Percentiles rank a stretch among this genome's conserved stretches.
Conservation (phyloP, 2,797 vertebrate genomes). For the Oreonectes daqikongensis region DNA sequence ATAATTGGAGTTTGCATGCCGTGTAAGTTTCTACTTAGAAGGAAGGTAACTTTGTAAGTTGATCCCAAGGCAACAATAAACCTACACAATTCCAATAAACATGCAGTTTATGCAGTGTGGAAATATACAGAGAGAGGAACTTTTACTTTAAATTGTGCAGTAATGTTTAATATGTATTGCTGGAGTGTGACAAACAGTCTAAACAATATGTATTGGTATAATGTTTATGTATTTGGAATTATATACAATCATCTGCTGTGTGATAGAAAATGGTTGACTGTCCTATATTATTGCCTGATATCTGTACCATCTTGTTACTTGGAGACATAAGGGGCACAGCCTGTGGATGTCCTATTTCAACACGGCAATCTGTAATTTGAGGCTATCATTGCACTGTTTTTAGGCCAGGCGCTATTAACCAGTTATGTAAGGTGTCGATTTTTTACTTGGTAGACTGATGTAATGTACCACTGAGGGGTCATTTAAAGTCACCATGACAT, state of each 20-base stretch:
- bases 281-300: background rate
- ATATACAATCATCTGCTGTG: background rate
- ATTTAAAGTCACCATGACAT: too few relatives aligned
- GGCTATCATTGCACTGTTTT: background rate
- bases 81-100: constrained; percentile 14
- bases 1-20: constrained; percentile 3
- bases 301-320: constrained; percentile 7
- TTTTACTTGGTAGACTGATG: background rate
- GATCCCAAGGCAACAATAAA: constrained; percentile 19
- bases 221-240: constrained; percentile 3
- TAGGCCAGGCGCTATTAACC: background rate
- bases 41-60: constrained; percentile 12
- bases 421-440: background rate
- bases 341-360: background rate
- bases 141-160: constrained; percentile 4
- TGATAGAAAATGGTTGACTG: background rate
- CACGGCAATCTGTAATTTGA: background rate
- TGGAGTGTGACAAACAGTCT: constrained; percentile 3
- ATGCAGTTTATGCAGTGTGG: constrained; percentile 7
- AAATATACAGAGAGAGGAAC: background rate
- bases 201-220: background rate
- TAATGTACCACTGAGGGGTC: too few relatives aligned
- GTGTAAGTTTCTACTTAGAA: background rate
- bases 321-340: background rate
- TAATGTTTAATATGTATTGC: background rate